Evolutionary conservation across 37 sponge, comb jelly and placozoan species (phyloP).

Genomic region (Haliclona indistincta): DNA sequence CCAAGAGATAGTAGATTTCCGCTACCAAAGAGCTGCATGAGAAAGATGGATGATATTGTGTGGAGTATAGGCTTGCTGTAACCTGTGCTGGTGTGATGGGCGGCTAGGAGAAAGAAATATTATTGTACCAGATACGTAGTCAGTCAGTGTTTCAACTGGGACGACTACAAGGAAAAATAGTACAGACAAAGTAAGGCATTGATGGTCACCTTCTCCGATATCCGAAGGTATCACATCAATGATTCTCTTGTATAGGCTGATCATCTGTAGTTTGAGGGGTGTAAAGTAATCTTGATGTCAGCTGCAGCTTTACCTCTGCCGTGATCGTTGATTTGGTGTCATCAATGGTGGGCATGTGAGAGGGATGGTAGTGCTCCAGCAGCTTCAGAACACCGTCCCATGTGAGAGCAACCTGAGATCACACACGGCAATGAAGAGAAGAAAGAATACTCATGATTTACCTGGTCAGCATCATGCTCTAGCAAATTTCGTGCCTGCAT

Average conservation of each 20-base stretch:
- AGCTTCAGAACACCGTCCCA: slow-evolving; percentile 63
- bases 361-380: slow-evolving; percentile 57
- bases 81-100: slow-evolving; percentile 45
- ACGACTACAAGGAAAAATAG: slow-evolving; percentile 8
- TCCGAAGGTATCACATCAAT: slow-evolving; percentile 38
- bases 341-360: slow-evolving; percentile 50
- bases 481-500: slow-evolving; percentile 24
- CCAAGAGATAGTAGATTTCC: slow-evolving; percentile 69
- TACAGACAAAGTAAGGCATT: background rate
- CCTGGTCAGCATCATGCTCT: slow-evolving; percentile 60
- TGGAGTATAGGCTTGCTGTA: background rate
- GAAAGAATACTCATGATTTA: background rate
- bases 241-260: slow-evolving; percentile 56
- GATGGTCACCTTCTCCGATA: slow-evolving; percentile 16
- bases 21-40: slow-evolving; percentile 54
- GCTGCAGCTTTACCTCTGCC: slow-evolving; percentile 45
- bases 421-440: background rate
- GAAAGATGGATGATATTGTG: background rate
- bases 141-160: slow-evolving; percentile 7
- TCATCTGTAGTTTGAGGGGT: slow-evolving; percentile 18
- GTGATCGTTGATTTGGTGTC: slow-evolving; percentile 51
- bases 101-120: background rate
- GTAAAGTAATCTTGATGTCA: background rate
- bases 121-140: slow-evolving; percentile 41
- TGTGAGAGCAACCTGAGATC: slow-evolving; percentile 47